Evolutionary conservation across 1,140 invertebrate species (phyloP), one percentile per base, ranked within the genome.

Genomic region (Schlechtendalia chinensis): DNA sequence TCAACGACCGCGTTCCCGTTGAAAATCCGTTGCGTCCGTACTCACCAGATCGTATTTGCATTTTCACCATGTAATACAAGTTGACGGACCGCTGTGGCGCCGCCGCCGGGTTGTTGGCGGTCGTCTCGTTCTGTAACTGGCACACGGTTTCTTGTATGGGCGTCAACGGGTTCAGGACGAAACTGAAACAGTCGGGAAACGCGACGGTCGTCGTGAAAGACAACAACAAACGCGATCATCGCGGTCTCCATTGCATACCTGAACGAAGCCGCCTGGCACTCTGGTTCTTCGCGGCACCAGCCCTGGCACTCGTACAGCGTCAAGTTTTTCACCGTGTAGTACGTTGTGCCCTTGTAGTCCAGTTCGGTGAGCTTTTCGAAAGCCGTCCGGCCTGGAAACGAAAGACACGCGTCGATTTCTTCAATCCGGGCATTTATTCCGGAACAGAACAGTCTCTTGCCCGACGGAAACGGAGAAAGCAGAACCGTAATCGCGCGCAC

Each of bases 1-100:
- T n/a, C n/a, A n/a, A n/a, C n/a, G n/a, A n/a, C n/a, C n/a, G n/a
- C n/a, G n/a, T n/a, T n/a, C n/a, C n/a, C n/a, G n/a, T n/a, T n/a
- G n/a, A n/a, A n/a, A n/a, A n/a, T n/a, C n/a, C n/a, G n/a, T n/a
- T n/a, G n/a, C n/a, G n/a, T n/a, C n/a, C n/a, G n/a, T n/a, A 82
- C 84, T 88, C 86, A 92, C 91, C 91, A 83, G 94, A 94, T 87
- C 94, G 87, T 83, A 97, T 89, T 87, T 95, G 92, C 83, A 96
- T 87, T 87, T 97, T 97, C 83, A 94, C 93, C 93, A 97, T 96
- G 88, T 96, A 97, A 86, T 97, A 97, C 88, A 94, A 94, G 86
- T 95, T 96, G 83, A 93, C 93, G 5, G 94, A 92, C 27, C 93
- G 88, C 86, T 92, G 89, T 8, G 95, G 93, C 56, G 90, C 89